Evolutionary conservation across 2,888 invertebrate species (phyloP).

Genomic region (Calephelis perditalis): DNA sequence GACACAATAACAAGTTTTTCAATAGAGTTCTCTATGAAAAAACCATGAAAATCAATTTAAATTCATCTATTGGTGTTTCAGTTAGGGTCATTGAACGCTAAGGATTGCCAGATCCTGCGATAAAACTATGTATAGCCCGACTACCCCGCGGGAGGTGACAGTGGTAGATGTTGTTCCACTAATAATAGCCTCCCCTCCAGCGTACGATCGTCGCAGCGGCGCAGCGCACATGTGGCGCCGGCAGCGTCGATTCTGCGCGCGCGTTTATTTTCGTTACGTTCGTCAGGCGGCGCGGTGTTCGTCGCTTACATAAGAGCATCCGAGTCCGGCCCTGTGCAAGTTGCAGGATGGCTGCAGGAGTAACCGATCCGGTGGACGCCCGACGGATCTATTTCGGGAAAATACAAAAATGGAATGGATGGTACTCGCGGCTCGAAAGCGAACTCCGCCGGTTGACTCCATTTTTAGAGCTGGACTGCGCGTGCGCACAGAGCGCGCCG

Average conservation of each 20-base stretch:
- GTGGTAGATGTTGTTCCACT: slow-evolving; percentile 74
- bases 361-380: slow-evolving; percentile 75
- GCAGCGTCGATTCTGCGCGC: slow-evolving; percentile 49
- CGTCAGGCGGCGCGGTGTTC: slow-evolving; percentile 72
- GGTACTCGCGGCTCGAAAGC: slow-evolving; percentile 74
- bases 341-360: slow-evolving; percentile 72
- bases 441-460: slow-evolving; percentile 74
- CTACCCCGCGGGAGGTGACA: slow-evolving; percentile 77
- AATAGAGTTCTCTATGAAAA: not conserved
- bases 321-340: slow-evolving; percentile 42
- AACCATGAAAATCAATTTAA: not conserved
- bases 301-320: slow-evolving; percentile 63
- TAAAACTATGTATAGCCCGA: slow-evolving; percentile 72
- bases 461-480: slow-evolving; percentile 77
- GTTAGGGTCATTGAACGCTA: slow-evolving; percentile 70
- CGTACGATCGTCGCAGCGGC: slow-evolving; percentile 58
- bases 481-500: slow-evolving; percentile 68
- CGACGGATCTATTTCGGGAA: slow-evolving; percentile 84
- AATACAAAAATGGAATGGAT: slow-evolving; percentile 89
- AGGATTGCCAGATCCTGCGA: slow-evolving; percentile 70
- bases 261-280: slow-evolving; percentile 73
- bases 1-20: too few relatives aligned
- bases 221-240: slow-evolving; percentile 71
- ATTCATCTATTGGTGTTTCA: slow-evolving; percentile 38
- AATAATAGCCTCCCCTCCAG: slow-evolving; percentile 77